Conservation (phyloP, 2,113 vertebrate genomes). For the Sebastes fasciatus region DNA sequence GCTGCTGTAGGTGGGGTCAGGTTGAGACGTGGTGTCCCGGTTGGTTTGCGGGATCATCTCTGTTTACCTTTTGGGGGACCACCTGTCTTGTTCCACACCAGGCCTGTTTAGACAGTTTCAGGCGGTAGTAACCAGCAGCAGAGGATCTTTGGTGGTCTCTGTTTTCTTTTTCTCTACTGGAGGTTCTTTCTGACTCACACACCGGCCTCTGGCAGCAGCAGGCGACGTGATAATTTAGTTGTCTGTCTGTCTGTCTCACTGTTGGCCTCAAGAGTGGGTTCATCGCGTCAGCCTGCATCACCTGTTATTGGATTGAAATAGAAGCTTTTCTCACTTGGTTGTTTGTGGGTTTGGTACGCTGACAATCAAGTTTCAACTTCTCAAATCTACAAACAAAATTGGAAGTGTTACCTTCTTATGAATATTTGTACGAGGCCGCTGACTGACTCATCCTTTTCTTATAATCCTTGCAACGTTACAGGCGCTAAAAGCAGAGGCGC, state of each 20-base stretch:
- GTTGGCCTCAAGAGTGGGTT: slow-evolving; percentile 9
- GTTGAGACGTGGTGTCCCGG: slow-evolving; percentile 39
- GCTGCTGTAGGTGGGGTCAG: slow-evolving; percentile 43
- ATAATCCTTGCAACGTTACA: not conserved
- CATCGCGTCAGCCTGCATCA: slow-evolving; percentile 1
- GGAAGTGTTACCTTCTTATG: not conserved
- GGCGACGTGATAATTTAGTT: slow-evolving; percentile 9
- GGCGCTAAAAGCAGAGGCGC: not conserved
- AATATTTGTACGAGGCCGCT: not conserved
- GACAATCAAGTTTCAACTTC: not conserved
- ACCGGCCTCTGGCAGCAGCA: slow-evolving; percentile 10
- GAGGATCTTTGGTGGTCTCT: slow-evolving; percentile 70
- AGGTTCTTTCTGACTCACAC: slow-evolving; percentile 27
- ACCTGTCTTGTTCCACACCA: slow-evolving; percentile 71
- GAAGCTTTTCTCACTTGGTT: not conserved
- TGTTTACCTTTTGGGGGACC: slow-evolving; percentile 67
- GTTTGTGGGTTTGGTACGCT: not conserved
- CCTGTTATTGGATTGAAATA: not conserved
- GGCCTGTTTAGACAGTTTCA: slow-evolving; percentile 53
- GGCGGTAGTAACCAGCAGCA: slow-evolving; percentile 26
- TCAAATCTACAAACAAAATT: not conserved
- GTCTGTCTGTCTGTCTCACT: not conserved
- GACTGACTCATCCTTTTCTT: not conserved
- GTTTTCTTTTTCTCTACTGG: slow-evolving; percentile 61
- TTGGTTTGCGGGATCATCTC: slow-evolving; percentile 60